A percentile compares a stretch with the other conserved stretches of the same genome.
phyloP scores from a whole-genome alignment of 2,888 invertebrate species.

The Melinaea marsaeus region DNA sequence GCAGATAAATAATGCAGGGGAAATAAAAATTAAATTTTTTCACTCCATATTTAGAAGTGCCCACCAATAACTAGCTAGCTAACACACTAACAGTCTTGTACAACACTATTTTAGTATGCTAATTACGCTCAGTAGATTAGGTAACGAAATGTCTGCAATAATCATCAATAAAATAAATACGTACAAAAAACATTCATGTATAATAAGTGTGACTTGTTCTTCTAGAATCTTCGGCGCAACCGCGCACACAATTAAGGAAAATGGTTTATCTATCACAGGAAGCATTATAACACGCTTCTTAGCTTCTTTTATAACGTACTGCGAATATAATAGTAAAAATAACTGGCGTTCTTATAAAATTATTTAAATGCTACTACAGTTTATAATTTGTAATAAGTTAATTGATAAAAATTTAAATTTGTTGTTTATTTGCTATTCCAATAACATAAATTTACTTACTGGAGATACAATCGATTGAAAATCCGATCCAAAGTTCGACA shows the following conservation, averaged over 20 bases:
- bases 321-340: constrained; percentile 10
- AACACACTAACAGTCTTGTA: too few species aligned
- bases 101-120: too few species aligned
- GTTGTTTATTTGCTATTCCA: too few species aligned
- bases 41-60: too few species aligned
- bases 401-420: too few species aligned
- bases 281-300: constrained; percentile 54
- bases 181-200: constrained; percentile 63
- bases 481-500: constrained; percentile 47
- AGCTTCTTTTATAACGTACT: constrained; percentile 44
- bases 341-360: neutral
- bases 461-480: constrained; percentile 48
- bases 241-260: constrained; percentile 54
- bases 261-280: constrained; percentile 49
- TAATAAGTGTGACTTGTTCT: constrained; percentile 41
- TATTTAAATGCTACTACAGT: neutral
- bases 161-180: constrained; percentile 9
- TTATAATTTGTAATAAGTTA: too few species aligned
- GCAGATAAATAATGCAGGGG: too few species aligned
- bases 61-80: too few species aligned
- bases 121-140: too few species aligned
- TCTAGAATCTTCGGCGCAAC: constrained; percentile 49
- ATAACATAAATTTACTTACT: constrained; percentile 43
- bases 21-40: too few species aligned
- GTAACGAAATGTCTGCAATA: too few species aligned